phyloP scores from a whole-genome alignment of 2,797 vertebrate genomes.

The Distichodus sexfasciatus region DNA sequence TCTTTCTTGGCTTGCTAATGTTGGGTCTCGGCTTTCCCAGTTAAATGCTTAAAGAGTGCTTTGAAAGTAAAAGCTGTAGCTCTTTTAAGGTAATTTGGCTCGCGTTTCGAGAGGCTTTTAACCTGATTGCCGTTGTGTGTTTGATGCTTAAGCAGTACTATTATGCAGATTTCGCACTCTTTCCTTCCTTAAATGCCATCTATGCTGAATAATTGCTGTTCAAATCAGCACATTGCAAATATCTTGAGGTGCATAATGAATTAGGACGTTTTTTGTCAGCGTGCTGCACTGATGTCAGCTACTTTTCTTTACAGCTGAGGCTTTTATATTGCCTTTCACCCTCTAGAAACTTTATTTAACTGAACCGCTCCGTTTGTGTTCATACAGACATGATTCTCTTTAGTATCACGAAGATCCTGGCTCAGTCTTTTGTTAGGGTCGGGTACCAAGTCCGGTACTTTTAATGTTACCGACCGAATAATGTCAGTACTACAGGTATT shows the following conservation, averaged over 20 bases:
- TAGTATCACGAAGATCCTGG: too few species aligned
- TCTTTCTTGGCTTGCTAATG: background rate
- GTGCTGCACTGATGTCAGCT: background rate
- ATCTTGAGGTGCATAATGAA: constrained; percentile 3
- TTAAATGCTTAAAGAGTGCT: constrained; percentile 14
- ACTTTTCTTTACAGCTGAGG: background rate
- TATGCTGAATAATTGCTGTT: constrained; percentile 30
- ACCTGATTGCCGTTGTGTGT: constrained; percentile 33
- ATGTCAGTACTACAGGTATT: too few species aligned
- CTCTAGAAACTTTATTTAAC: too few species aligned
- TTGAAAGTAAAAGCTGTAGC: background rate
- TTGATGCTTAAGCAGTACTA: constrained; percentile 12
- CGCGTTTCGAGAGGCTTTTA: constrained; percentile 26
- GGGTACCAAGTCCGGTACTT: too few species aligned
- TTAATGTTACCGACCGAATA: too few species aligned
- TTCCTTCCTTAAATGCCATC: constrained; percentile 13
- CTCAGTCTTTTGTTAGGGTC: too few species aligned
- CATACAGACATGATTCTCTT: too few species aligned
- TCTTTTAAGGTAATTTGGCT: constrained; percentile 39
- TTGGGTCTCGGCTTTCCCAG: background rate
- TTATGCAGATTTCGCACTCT: constrained; percentile 16
- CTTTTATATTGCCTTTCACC: background rate
- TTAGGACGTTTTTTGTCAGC: constrained; percentile 2
- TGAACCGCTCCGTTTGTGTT: too few species aligned
- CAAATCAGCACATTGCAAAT: constrained; percentile 36